Conservation (phyloP, 1,140 invertebrate species). For the Papilio dardanus region DNA sequence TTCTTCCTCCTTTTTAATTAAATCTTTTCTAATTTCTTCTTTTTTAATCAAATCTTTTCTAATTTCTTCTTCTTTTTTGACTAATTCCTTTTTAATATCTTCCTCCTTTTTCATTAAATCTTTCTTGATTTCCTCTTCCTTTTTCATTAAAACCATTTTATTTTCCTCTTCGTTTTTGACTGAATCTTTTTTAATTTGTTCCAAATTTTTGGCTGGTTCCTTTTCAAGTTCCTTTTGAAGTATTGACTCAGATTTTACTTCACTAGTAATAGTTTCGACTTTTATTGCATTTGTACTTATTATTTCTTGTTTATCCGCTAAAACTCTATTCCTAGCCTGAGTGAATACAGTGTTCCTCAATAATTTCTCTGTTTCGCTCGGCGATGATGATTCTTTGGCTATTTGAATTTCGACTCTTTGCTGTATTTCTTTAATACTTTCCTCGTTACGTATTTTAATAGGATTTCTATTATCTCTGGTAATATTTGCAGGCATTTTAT, state of each 20-base stretch:
- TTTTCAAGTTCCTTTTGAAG: constrained; percentile 8
- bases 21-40: constrained; percentile 17
- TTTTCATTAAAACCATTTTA: constrained; percentile 34
- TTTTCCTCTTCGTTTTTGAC: constrained; percentile 40
- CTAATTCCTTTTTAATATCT: constrained; percentile 31
- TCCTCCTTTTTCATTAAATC: constrained; percentile 38
- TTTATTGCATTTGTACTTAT: constrained; percentile 33
- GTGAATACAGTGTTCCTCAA: constrained; percentile 74
- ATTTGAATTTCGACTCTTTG: constrained; percentile 26
- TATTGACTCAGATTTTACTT: constrained; percentile 28
- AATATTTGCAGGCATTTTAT: constrained; percentile 41
- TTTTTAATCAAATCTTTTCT: constrained; percentile 17
- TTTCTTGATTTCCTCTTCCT: constrained; percentile 40
- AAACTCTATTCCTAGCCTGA: constrained; percentile 67
- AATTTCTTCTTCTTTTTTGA: constrained; percentile 42
- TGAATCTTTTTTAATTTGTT: constrained; percentile 33
- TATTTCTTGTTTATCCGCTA: constrained; percentile 53
- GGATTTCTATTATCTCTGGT: constrained; percentile 4
- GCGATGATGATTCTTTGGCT: constrained; percentile 24
- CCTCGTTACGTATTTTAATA: background rate
- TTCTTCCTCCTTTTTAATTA: constrained; percentile 26
- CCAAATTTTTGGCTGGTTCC: background rate
- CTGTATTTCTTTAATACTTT: constrained; percentile 11
- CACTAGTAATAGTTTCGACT: constrained; percentile 28
- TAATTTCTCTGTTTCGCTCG: constrained; percentile 64